A percentile compares a stretch with the other conserved stretches of the same genome.
phyloP scores from a whole-genome alignment of 1,140 invertebrate genomes.

The Lycorma delicatula region DNA sequence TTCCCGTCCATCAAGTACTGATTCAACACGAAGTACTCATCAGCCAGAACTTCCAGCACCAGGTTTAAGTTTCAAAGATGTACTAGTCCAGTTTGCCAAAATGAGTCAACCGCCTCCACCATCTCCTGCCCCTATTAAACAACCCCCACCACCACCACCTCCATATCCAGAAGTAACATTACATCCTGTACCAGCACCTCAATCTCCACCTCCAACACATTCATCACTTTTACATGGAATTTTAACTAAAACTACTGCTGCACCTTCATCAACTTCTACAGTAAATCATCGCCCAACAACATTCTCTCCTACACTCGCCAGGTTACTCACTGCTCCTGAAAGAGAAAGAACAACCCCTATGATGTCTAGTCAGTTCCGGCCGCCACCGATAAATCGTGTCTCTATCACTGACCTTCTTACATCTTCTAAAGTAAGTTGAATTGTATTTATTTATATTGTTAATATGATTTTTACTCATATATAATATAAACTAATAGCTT shows the following conservation, averaged over 20 bases:
- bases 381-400: conserved; percentile 36
- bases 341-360: conserved; percentile 33
- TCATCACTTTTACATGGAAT: conserved; percentile 66
- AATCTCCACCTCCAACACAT: conserved; percentile 39
- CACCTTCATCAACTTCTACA: not conserved
- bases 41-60: conserved; percentile 12
- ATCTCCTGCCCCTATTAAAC: conserved; percentile 21
- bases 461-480: no score
- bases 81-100: conserved; percentile 67
- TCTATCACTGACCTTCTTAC: conserved; percentile 51
- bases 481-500: no score
- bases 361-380: conserved; percentile 13
- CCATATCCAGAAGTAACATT: conserved; percentile 69
- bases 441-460: no score
- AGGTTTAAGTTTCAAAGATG: conserved; percentile 57
- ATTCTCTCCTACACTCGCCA: conserved; percentile 68
- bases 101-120: conserved; percentile 24
- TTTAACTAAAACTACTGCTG: conserved; percentile 46
- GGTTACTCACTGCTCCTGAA: conserved; percentile 62
- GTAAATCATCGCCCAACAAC: conserved; percentile 37
- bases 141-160: conserved; percentile 40
- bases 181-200: conserved; percentile 50
- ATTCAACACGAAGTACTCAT: conserved; percentile 40
- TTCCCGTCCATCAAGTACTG: conserved; percentile 43
- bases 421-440: conserved; percentile 51